Evolutionary conservation across 1,140 invertebrate genomes (phyloP).

Genomic region (Carcinoscorpius rotundicauda): DNA sequence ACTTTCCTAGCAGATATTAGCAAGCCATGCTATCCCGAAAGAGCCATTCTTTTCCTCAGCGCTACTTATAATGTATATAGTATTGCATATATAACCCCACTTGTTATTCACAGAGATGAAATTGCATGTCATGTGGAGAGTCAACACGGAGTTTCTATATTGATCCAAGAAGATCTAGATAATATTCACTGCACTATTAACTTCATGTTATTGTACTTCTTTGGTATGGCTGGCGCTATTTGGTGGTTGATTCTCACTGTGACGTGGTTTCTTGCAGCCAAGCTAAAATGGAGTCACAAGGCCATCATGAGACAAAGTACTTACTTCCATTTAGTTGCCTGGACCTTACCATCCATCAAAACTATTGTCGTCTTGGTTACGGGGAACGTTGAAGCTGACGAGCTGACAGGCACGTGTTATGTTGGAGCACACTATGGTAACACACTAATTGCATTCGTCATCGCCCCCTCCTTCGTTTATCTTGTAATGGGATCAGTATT

Average conservation of each 20-base stretch:
- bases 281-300: conserved; percentile 87
- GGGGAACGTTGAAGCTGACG: conserved; percentile 64
- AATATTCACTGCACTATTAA: conserved; percentile 77
- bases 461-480: conserved; percentile 63
- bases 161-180: conserved; percentile 63
- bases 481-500: conserved; percentile 31
- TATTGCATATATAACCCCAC: conserved; percentile 52
- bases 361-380: conserved; percentile 65
- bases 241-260: conserved; percentile 88
- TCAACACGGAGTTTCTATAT: conserved; percentile 47
- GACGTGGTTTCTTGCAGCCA: conserved; percentile 86
- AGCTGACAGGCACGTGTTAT: conserved; percentile 36
- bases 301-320: conserved; percentile 85
- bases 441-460: conserved; percentile 60
- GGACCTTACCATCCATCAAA: conserved; percentile 72
- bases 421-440: conserved; percentile 69
- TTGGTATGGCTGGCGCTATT: conserved; percentile 82
- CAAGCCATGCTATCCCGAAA: conserved; percentile 39
- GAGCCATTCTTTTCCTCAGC: conserved; percentile 42
- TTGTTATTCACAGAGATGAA: conserved; percentile 49
- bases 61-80: conserved; percentile 40
- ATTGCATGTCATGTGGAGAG: conserved; percentile 44
- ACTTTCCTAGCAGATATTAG: conserved; percentile 38
- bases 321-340: conserved; percentile 83
- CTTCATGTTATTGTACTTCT: conserved; percentile 81